Base-by-base conservation (phyloP, 1,140 invertebrate genomes). In the Drosophila saltans region DNA sequence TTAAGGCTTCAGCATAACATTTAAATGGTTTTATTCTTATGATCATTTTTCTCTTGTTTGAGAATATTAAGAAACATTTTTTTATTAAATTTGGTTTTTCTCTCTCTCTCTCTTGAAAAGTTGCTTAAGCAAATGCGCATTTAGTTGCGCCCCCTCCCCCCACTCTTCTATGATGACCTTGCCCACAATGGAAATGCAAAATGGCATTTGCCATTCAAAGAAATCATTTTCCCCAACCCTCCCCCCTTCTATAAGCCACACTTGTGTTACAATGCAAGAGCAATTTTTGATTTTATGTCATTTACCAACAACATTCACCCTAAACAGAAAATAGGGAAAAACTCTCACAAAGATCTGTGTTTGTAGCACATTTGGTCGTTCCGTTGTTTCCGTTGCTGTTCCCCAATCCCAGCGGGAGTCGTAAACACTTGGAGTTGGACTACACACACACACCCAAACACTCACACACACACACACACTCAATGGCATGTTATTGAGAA, bases 241-340 rank as follows among this genome's bases (percentile, higher is more conserved):
- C n/a, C 61, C 62, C 76, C 62, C 52, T 56, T 43, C 21, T 30
- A 59, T 40, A 48, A 64, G 52, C 52, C 48, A 60, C 56, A 75
- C 66, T 68, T 63, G 45, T 52, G 36, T 43, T 45, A 60, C 61
- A 79, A 63, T 55, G 64, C 69, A 58, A 57, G 21, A 80, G 70
- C 75, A 74, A 83, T 88, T 83, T 78, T 88, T 80, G 83, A 88
- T 80, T 88, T 81, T 69, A 69, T 88, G 72, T 80, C 64, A 64
- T 59, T 59, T 66, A 52, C 56, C 69, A 67, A 75, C 64, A 30
- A 33, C 30, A 16, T 7, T 21, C 57, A 33, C 40, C 52, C 36
- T 28, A 33, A 62, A 57, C 70, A 11, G 7, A 21, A 28, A 45
- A 11, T 36, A 58, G 30, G 56, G 62, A 26, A 60, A 76, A 57